Percentiles rank a stretch among this genome's conserved stretches.
Evolutionary conservation across 2,113 vertebrate species (phyloP).

Genomic region (Albula glossodonta): DNA sequence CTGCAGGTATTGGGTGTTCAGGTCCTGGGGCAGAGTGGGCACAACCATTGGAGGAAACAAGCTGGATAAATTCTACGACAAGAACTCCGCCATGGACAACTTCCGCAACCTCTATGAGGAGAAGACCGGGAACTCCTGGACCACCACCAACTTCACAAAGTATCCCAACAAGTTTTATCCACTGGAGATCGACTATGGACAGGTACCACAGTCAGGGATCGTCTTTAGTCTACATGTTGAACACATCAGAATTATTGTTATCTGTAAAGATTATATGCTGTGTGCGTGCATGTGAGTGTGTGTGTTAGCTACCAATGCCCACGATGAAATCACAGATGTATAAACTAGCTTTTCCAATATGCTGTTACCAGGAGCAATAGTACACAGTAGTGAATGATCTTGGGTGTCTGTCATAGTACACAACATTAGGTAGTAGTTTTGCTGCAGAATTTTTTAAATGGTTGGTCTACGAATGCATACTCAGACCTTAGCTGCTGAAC

Average conservation of each 20-base stretch:
- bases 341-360: no score
- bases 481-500: no score
- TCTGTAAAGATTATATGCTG: neutral
- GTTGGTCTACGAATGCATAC: no score
- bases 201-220: conserved; percentile 71
- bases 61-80: conserved; percentile 89
- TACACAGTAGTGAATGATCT: no score
- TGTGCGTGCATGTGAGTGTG: no score
- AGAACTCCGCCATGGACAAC: conserved; percentile 89
- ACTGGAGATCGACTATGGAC: conserved; percentile 95
- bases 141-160: conserved; percentile 88
- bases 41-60: conserved; percentile 96
- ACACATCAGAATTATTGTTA: neutral
- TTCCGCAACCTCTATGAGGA: conserved; percentile 92
- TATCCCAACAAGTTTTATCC: conserved; percentile 97
- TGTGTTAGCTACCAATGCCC: no score
- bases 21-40: conserved; percentile 96
- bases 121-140: conserved; percentile 93
- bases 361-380: no score
- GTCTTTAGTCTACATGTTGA: neutral
- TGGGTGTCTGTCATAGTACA: no score
- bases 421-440: no score
- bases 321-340: no score
- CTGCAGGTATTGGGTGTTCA: conserved; percentile 93
- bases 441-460: no score